Conservation (phyloP, 2,113 vertebrate genomes). For the Picathartes gymnocephalus region DNA sequence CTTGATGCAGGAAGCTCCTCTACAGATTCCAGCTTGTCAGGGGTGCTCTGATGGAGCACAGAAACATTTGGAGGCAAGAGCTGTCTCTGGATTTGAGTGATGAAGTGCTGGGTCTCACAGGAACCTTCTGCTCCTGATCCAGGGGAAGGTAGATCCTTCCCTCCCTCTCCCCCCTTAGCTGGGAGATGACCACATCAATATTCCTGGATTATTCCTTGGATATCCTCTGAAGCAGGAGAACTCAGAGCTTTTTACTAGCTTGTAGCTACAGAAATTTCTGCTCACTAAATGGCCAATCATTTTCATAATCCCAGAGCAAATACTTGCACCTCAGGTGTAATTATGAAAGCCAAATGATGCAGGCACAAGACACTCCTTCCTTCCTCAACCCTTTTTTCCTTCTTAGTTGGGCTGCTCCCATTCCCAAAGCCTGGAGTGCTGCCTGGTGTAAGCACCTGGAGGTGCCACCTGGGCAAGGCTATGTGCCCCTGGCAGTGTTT, state of each 20-base stretch:
- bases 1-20: not conserved
- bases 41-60: not conserved
- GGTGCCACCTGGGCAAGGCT: not conserved
- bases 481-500: fast-evolving
- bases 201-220: not conserved
- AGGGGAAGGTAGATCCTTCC: not conserved
- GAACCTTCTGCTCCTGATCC: not conserved
- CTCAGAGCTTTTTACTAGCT: constrained; percentile 6
- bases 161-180: fast-evolving
- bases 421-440: not conserved
- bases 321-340: constrained; percentile 23
- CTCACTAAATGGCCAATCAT: constrained; percentile 5
- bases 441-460: not conserved
- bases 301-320: constrained; percentile 25
- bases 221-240: not conserved
- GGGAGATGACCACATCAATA: not conserved
- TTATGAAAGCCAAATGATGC: not conserved
- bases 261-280: constrained; percentile 38
- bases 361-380: not conserved
- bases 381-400: not conserved
- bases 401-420: not conserved
- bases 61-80: not conserved
- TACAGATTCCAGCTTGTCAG: not conserved
- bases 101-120: not conserved
- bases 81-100: not conserved